Conservation (phyloP, 2,113 vertebrate genomes). For the Ammodytes marinus region DNA sequence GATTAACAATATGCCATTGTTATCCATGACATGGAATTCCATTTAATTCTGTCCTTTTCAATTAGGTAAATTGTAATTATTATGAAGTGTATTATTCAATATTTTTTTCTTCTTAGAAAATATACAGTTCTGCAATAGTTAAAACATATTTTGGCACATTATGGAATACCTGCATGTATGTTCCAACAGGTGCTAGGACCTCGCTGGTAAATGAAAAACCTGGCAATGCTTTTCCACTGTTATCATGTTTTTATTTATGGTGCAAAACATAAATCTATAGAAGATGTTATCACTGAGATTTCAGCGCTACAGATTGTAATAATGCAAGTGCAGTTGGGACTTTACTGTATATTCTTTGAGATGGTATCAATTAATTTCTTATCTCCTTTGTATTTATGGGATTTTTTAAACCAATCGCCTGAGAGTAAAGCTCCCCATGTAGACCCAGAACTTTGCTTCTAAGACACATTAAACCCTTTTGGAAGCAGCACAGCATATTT, state of each 20-base stretch:
- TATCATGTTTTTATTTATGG: slow-evolving; percentile 2
- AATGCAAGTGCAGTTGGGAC: background rate
- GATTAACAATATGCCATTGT: slow-evolving; percentile 33
- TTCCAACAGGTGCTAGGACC: slow-evolving; percentile 19
- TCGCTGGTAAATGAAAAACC: slow-evolving; percentile 20
- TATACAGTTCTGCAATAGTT: slow-evolving; percentile 24
- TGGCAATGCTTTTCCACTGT: slow-evolving; percentile 2
- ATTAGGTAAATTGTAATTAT: slow-evolving; percentile 20
- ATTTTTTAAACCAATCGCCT: slow-evolving; percentile 7
- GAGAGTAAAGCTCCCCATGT: slow-evolving; percentile 30
- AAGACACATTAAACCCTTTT: slow-evolving; percentile 48
- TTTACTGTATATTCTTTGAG: slow-evolving; percentile 8
- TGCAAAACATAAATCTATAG: background rate
- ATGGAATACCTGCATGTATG: slow-evolving; percentile 33
- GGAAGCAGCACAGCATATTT: slow-evolving; percentile 50
- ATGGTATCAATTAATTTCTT: slow-evolving; percentile 22
- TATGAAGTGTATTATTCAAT: background rate
- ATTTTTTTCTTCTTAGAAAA: background rate
- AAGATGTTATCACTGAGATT: slow-evolving; percentile 24
- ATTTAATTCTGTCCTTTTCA: background rate
- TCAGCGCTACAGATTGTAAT: slow-evolving; percentile 19
- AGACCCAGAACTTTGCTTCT: slow-evolving; percentile 31
- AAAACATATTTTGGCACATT: slow-evolving; percentile 20
- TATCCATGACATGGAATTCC: slow-evolving; percentile 8
- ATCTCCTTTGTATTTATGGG: slow-evolving; percentile 1